These are phyloP conservation scores for Lepas anatifera DNA, from an alignment of 2,888 invertebrate species.

Conservation along the genomic window DNA sequence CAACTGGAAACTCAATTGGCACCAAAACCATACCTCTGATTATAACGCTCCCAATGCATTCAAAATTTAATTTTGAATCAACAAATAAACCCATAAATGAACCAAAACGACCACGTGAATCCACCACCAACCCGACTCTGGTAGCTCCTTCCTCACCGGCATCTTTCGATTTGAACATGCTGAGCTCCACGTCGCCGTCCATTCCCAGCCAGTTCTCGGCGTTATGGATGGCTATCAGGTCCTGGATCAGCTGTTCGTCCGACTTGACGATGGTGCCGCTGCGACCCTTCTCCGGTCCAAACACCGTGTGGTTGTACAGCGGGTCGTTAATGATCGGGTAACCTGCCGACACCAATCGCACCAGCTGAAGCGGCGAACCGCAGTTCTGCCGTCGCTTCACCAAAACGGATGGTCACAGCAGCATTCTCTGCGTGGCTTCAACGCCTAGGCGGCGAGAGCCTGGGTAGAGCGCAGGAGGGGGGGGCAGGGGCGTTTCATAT, in stretches of 20 bases:
- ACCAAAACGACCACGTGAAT: too few relatives aligned
- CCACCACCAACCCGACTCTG: slow-evolving; percentile 5
- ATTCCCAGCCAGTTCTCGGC: slow-evolving; percentile 89
- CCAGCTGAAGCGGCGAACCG: neutral
- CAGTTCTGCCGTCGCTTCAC: too few relatives aligned
- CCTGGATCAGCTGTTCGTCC: slow-evolving; percentile 75
- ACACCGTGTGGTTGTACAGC: slow-evolving; percentile 89
- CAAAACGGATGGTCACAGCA: too few relatives aligned
- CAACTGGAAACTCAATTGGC: too few relatives aligned
- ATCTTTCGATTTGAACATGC: slow-evolving; percentile 55
- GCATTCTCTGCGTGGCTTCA: too few relatives aligned
- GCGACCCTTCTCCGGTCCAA: slow-evolving; percentile 85
- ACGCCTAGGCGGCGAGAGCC: slow-evolving; percentile 22
- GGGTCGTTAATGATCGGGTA: slow-evolving; percentile 97
- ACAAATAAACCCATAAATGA: too few relatives aligned
- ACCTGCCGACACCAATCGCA: slow-evolving; percentile 42
- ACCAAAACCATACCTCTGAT: too few relatives aligned
- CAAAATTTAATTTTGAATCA: too few relatives aligned
- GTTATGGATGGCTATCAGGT: slow-evolving; percentile 82
- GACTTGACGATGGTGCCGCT: slow-evolving; percentile 68
- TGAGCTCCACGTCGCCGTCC: slow-evolving; percentile 72
- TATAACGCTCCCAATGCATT: too few relatives aligned
- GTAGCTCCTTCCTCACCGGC: neutral
- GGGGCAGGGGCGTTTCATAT: too few relatives aligned
- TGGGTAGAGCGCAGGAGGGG: too few relatives aligned